phyloP scores from a whole-genome alignment of 2,113 vertebrate genomes.

The Bufo gargarizans region DNA sequence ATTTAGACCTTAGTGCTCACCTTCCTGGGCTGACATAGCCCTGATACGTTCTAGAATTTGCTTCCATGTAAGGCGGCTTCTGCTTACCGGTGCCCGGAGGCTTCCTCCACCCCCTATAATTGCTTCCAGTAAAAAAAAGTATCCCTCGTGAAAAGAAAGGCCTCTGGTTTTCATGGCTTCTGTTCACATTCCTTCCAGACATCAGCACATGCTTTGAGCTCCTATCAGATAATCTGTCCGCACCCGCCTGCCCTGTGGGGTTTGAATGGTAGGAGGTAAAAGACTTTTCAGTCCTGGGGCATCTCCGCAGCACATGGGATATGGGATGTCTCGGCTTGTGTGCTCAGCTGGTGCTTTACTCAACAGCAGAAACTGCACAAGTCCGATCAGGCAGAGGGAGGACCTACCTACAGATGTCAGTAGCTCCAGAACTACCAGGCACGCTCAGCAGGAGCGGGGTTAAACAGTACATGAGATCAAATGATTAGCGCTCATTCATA shows the following conservation, averaged over 20 bases:
- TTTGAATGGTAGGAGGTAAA: conserved; percentile 11
- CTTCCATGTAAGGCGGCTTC: conserved; percentile 54
- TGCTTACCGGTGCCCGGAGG: conserved; percentile 14
- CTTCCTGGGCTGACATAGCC: conserved; percentile 24
- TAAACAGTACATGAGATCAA: too few relatives aligned
- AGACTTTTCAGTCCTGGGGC: background rate
- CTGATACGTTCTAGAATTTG: background rate
- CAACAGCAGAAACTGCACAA: background rate
- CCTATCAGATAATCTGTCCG: conserved; percentile 34
- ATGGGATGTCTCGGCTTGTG: background rate
- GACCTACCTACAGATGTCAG: too few relatives aligned
- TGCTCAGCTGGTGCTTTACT: conserved; percentile 2
- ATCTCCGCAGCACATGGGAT: conserved; percentile 7
- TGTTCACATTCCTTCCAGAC: conserved; percentile 27
- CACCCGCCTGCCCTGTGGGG: conserved; percentile 7
- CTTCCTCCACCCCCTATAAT: conserved; percentile 37
- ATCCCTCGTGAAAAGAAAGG: conserved; percentile 23
- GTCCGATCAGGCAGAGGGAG: too few relatives aligned
- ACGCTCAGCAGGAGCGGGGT: too few relatives aligned
- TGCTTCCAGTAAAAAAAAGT: conserved; percentile 44
- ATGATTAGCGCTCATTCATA: too few relatives aligned
- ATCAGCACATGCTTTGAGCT: conserved; percentile 19
- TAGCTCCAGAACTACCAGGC: too few relatives aligned
- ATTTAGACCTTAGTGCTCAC: background rate
- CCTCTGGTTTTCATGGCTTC: conserved; percentile 37